These are phyloP conservation scores for Muscina levida DNA, from an alignment of 2,888 invertebrate genomes.

Conservation along the genomic window DNA sequence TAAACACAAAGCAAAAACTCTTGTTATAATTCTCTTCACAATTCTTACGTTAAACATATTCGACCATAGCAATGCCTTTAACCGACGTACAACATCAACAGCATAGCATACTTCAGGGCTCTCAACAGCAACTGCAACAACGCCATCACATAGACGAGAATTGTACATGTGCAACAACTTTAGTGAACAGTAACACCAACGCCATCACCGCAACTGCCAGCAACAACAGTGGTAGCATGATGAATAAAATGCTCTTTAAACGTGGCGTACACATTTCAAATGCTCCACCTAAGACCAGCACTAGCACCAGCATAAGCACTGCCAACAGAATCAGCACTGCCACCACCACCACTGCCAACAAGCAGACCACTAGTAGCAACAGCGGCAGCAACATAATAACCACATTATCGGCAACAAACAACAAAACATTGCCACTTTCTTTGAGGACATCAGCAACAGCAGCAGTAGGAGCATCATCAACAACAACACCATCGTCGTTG, in stretches of 20 bases:
- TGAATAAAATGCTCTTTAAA: conserved; percentile 58
- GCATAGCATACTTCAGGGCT: conserved; percentile 52
- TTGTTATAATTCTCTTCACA: conserved; percentile 19
- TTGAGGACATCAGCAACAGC: conserved; percentile 16
- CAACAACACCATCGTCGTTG: conserved; percentile 29
- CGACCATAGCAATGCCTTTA: conserved; percentile 62
- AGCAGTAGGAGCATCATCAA: conserved; percentile 33
- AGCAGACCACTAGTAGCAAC: conserved; percentile 5
- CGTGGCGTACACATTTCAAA: conserved; percentile 35
- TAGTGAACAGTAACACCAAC: conserved; percentile 46
- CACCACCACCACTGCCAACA: conserved; percentile 23
- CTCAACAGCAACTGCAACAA: conserved; percentile 48
- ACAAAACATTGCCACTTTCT: conserved; percentile 35
- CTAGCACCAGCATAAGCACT: conserved; percentile 25
- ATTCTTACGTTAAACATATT: conserved; percentile 30
- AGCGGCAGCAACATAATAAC: conserved; percentile 27
- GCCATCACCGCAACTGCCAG: conserved; percentile 51
- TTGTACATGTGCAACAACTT: conserved; percentile 46
- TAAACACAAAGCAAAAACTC: conserved; percentile 30
- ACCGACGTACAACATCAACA: conserved; percentile 58
- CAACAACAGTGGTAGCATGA: conserved; percentile 32
- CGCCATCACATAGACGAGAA: conserved; percentile 35
- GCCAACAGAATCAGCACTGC: conserved; percentile 12
- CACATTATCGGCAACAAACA: conserved; percentile 28
- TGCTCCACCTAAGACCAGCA: neutral